Base-by-base conservation (phyloP, 2,888 invertebrate genomes). In the Chloroclystis v-ata region DNA sequence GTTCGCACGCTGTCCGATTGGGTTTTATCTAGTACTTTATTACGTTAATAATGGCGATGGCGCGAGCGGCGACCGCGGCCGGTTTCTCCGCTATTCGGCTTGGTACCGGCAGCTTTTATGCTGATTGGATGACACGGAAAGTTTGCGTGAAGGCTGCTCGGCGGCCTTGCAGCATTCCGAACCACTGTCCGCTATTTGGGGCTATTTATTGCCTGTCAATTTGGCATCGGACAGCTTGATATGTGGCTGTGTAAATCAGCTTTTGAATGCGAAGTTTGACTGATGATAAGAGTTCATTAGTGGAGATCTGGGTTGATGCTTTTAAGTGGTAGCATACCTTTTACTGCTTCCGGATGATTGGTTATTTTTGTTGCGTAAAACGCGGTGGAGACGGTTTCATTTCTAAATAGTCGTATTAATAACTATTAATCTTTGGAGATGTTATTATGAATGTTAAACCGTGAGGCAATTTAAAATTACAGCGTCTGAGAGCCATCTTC, bases 1-100 rank as follows among this genome's bases (percentile, higher is more conserved):
- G 82, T 87, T 87, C 86, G 81, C 86, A 87, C 86, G 86, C 86
- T 85, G 86, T 86, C 86, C 64, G 72, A 68, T 61, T 72, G 74
- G 75, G 77, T 76, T 83, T 81, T 84, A 85, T 84, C 84, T 80
- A 77, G 79, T 79, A 82, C 71, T 84, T 86, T 85, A 86, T 84
- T 76, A 78, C 78, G 72, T 77, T 84, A 83, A 82, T 84, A 82
- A 80, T 74, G 75, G 76, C 37, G 32, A 16, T 74, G 76, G 82
- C 78, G 80, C 57, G 57, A 53, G 82, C 81, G 72, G 77, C 76
- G 69, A 81, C n/a, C 76, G 70, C 67, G 72, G 79, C 85, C 83
- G 85, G 83, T 85, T 82, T 75, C 69, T 66, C 71, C 60, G 68
- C 71, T 76, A 74, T 77, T 74, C 72, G 69, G 76, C 78, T 80